Base-by-base conservation (phyloP, 2,113 vertebrate species). In the Campylomormyrus numenius region DNA sequence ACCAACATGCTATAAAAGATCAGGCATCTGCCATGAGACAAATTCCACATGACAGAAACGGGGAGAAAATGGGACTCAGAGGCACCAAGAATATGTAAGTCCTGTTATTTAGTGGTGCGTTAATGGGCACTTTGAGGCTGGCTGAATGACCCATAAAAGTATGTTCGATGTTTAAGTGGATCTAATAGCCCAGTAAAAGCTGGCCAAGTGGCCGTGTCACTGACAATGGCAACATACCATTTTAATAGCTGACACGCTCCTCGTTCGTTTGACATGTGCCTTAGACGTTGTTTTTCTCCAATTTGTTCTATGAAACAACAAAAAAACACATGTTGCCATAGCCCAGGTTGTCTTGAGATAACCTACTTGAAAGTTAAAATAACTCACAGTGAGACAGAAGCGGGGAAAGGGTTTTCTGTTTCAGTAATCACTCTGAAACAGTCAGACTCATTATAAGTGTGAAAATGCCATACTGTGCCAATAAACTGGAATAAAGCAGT, bases 131-230 rank as follows among this genome's bases (percentile, higher is more conserved):
- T 93, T 95, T 92, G 91, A 90, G 90, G 90, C 90, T 89, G 92
- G 92, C 91, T 90, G 90, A 92, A 91, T 93, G 93, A 94, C 92
- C 94, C 93, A 90, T 91, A 90, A 93, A 93, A 93, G 93, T 92
- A 91, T 91, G 92, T 92, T 90, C 80, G 93, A 93, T 90, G 90
- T 92, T 92, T 92, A 93, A 94, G 93, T 94, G 93, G 91, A 93
- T 93, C 92, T 91, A 91, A 91, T 91, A 80, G 83, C 58, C 80
- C 53, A 21, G 56, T 89, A 74, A 91, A 91, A 85, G 88, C 74
- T 45, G 53, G 80, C 58, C 80, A 94, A 95, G 95, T 94, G 93
- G 92, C 90, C 92, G 88, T 90, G 87, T 94, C 94, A 96, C 94
- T 95, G 94, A 93, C 42, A 46, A 24, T 91, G 89, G 90, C 89